A percentile compares a stretch with the other conserved stretches of the same genome.
Evolutionary conservation across 2,113 vertebrate species (phyloP).

Genomic region (Malurus melanocephalus): DNA sequence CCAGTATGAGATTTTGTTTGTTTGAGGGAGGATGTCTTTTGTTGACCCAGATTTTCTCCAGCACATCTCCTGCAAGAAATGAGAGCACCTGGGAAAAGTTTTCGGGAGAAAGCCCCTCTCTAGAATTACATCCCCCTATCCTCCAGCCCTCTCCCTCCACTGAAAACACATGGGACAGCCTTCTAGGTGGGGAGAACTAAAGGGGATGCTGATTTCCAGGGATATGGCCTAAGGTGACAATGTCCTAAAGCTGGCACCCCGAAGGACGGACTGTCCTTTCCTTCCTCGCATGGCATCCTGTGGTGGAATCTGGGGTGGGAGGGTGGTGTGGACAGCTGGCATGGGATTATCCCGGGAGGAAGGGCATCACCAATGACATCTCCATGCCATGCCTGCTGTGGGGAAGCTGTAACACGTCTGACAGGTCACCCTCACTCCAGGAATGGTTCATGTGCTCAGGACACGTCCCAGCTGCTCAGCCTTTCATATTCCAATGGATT

Average conservation of each 20-base stretch:
- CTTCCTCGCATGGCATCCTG: fast-evolving
- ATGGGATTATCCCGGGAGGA: neutral
- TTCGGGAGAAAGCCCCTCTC: neutral
- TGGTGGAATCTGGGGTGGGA: fast-evolving
- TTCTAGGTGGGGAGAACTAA: neutral
- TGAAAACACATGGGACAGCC: neutral
- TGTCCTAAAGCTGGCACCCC: neutral
- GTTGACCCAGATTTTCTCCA: neutral
- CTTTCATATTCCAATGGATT: neutral
- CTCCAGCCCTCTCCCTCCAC: neutral
- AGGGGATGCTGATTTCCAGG: neutral
- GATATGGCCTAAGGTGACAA: neutral
- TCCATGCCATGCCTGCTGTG: constrained; percentile 2
- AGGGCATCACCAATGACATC: neutral
- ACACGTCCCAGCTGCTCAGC: constrained; percentile 45
- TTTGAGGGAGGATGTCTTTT: neutral
- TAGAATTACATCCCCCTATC: neutral
- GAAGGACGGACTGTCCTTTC: neutral
- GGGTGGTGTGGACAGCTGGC: constrained; percentile 12
- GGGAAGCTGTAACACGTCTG: neutral
- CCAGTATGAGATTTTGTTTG: neutral
- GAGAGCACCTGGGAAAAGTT: neutral
- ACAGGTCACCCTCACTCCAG: neutral
- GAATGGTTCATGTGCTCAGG: neutral
- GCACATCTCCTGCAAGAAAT: neutral